Evolutionary conservation across 2,888 invertebrate genomes (phyloP), one percentile per base, ranked within the genome.

Genomic region (Dynastes hyllus): DNA sequence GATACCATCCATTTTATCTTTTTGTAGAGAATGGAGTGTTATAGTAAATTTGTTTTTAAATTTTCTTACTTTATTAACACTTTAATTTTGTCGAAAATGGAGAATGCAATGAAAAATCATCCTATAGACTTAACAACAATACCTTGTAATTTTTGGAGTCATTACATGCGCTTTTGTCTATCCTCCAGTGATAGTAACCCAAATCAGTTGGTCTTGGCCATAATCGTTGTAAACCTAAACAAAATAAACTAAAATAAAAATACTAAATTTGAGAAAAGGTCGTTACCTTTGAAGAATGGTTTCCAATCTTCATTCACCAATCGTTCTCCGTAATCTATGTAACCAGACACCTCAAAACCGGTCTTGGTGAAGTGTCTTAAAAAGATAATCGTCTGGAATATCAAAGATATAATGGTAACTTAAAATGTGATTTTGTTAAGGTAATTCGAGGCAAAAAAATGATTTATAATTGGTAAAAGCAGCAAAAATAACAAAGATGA

Each of bases 341-440:
- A 97, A 0, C 95, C 96, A 0, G 96, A 96, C 79, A 96, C 92
- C 86, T 96, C 96, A 82, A 94, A 94, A 1, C 95, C 94, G 4
- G 92, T 91, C 80, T 90, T 92, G 9, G 93, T 94, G 80, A 91
- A 91, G 85, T 92, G 92, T 8, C 95, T 91, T 4, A 97, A 87
- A 86, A 96, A 97, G 80, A 97, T 94, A 70, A 97, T 95, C 0
- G 95, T 93, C 92, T 94, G 90, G 40, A 86, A 84, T n/a, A n/a
- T 80, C 80, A 83, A 37, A 6, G 37, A 37, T 37, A 9, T 45
- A 8, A 8, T 45, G 45, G 11, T 45, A 45, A 3, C 0, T 37
- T 8, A 45, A 45, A 45, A 11, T 45, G 45, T 40, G 8, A 40
- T 40, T 40, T 40, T 40, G 40, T 58, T 53, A 6, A 78, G 63